Conservation (phyloP, 2,113 vertebrate genomes). For the Gasterosteus nipponicus region DNA sequence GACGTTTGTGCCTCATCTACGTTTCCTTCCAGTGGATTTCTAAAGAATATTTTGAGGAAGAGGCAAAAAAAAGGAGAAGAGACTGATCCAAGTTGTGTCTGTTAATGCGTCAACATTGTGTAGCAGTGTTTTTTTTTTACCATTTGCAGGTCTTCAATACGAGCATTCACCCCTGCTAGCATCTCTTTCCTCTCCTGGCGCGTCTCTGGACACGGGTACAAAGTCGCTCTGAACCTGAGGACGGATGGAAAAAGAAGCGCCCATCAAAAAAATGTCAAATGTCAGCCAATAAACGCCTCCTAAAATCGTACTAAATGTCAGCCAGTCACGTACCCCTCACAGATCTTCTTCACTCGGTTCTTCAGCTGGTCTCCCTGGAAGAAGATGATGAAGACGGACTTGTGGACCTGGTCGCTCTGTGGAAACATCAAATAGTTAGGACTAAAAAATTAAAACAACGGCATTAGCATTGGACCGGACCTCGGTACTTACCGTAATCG, state of each 20-base stretch:
- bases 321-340: constrained; percentile 87
- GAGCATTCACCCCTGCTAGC: constrained; percentile 94
- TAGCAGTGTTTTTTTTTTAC: constrained; percentile 70
- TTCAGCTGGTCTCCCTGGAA: constrained; percentile 99
- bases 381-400: constrained; percentile 99
- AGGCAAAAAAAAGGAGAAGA: neutral
- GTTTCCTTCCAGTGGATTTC: neutral
- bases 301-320: neutral
- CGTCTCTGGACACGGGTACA: constrained; percentile 97
- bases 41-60: neutral
- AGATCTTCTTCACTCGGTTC: constrained; percentile 98
- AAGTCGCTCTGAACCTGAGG: constrained; percentile 92
- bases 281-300: neutral
- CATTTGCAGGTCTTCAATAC: constrained; percentile 99
- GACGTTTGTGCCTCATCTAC: neutral
- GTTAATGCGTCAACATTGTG: neutral
- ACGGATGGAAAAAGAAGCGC: constrained; percentile 19
- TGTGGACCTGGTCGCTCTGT: constrained; percentile 95
- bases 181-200: constrained; percentile 97
- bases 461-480: neutral
- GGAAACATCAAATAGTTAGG: constrained; percentile 10
- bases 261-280: neutral
- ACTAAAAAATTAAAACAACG: neutral
- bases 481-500: constrained; percentile 81
- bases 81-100: neutral